These are phyloP conservation scores for Drosophila pallidifrons DNA, from an alignment of 1,140 invertebrate genomes.

Conservation along the genomic window DNA sequence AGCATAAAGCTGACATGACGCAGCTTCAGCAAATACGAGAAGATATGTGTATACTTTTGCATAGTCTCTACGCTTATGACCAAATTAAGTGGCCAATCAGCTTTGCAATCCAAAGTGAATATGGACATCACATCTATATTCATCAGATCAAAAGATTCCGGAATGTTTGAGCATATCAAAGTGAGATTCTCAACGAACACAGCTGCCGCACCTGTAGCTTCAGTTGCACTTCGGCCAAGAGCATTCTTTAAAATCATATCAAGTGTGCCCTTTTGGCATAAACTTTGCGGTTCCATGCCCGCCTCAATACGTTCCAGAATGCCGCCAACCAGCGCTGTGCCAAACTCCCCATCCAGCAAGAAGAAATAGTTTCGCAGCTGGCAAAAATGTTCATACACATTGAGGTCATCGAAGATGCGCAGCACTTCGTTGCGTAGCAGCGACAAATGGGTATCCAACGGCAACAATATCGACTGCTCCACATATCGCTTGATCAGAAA, in stretches of 20 bases:
- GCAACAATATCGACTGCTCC: constrained; percentile 89
- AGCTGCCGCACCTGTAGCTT: constrained; percentile 38
- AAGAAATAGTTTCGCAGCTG: constrained; percentile 91
- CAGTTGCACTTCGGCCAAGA: constrained; percentile 73
- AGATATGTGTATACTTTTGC: constrained; percentile 89
- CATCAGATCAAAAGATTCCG: constrained; percentile 87
- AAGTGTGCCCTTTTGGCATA: constrained; percentile 89
- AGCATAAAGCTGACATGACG: constrained; percentile 90
- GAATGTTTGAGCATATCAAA: constrained; percentile 87
- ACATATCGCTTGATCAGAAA: constrained; percentile 87
- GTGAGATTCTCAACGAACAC: constrained; percentile 86
- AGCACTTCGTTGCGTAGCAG: constrained; percentile 90
- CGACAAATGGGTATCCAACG: constrained; percentile 88
- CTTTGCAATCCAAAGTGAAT: constrained; percentile 89
- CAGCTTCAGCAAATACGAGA: constrained; percentile 90
- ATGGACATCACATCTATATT: constrained; percentile 89
- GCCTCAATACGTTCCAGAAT: constrained; percentile 88
- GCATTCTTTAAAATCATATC: constrained; percentile 89
- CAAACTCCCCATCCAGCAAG: constrained; percentile 91
- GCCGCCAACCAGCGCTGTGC: constrained; percentile 88
- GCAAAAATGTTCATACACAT: constrained; percentile 89
- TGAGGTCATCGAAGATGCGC: constrained; percentile 88
- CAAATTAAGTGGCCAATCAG: constrained; percentile 91
- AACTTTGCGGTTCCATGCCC: constrained; percentile 87
- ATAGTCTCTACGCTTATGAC: constrained; percentile 89